Evolutionary conservation across 64 coral and sea anemone genomes (phyloP), one percentile per base, ranked within the genome.

Genomic region (Pachyseris speciosa): DNA sequence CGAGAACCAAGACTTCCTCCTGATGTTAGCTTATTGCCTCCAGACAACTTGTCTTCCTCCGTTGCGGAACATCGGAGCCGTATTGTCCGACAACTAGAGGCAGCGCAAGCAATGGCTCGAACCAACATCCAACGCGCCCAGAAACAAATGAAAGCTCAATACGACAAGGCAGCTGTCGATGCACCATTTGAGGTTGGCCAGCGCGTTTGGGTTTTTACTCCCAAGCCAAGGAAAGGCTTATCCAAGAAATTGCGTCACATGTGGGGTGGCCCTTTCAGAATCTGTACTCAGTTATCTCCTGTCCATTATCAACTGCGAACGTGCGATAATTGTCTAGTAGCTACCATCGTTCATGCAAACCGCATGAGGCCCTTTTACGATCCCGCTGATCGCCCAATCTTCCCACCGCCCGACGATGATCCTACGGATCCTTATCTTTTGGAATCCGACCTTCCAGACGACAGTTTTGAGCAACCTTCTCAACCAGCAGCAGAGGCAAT

Each of bases 111-210:
- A 0, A 16, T 87, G 10, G 68, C 68, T 0, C 68, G 15, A 39
- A 20, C 33, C 6, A 73, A 74, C 50, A 88, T 75, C 50, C 26
- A 58, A 41, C 22, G 36, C 1, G 50, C 69, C 1, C 69, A 88
- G 51, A 69, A 88, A 47, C 34, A 25, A 7, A 88, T 88, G 86
- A 75, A 88, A 60, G 48, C 22, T 17, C 63, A 81, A 9, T 61
- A 81, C 26, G 51, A 81, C 29, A 36, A 24, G 5, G 16, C 1
- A 1, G 48, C 77, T 22, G 3, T 7, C 1, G 38, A 44, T 65
- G n/a, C 16, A 2, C 20, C 1, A 22, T 83, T 41, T 57, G 6
- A 59, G 13, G 11, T 83, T 20, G 42, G 78, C 13, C 48, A 83
- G 26, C 50, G 51, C 0, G 78, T 55, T 9, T 83, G 78, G 78